A percentile compares a stretch with the other conserved stretches of the same genome.
Evolutionary conservation across 1,140 invertebrate genomes (phyloP).

Genomic region (Procambarus clarkii): DNA sequence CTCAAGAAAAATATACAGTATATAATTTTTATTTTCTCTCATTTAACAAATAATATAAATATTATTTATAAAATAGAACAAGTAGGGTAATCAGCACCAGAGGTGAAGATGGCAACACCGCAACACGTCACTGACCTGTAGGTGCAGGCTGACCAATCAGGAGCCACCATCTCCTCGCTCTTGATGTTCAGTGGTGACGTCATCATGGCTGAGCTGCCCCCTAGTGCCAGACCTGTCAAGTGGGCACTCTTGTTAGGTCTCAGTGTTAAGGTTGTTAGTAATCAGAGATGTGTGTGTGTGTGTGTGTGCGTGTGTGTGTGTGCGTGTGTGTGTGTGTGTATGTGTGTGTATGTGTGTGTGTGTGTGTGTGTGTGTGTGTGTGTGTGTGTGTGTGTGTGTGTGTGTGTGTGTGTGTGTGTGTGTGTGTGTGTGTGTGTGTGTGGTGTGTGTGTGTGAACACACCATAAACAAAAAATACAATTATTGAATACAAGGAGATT

Average conservation of each 20-base stretch:
- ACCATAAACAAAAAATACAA: no score
- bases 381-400: conserved; percentile 29
- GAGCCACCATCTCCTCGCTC: conserved; percentile 59
- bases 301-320: background rate
- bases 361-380: background rate
- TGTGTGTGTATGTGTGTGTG: no score
- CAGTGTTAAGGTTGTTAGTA: no score
- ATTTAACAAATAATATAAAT: no score
- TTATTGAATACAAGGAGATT: no score
- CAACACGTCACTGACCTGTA: conserved; percentile 65
- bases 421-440: conserved; percentile 28
- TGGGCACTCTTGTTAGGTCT: no score
- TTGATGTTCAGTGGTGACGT: conserved; percentile 63
- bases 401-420: conserved; percentile 22
- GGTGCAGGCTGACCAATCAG: conserved; percentile 64
- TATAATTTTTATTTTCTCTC: no score
- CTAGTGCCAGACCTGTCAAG: conserved; percentile 39
- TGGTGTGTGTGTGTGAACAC: conserved; percentile 1
- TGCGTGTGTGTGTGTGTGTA: no score
- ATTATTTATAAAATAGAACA: no score
- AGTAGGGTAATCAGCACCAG: no score
- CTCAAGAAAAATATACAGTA: no score
- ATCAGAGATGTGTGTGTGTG: conserved; percentile 5
- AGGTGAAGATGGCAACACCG: no score
- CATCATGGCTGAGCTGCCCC: conserved; percentile 59